A percentile compares a stretch with the other conserved stretches of the same genome.
phyloP scores from a whole-genome alignment of 2,888 invertebrate genomes.

The Mythimna pallens region DNA sequence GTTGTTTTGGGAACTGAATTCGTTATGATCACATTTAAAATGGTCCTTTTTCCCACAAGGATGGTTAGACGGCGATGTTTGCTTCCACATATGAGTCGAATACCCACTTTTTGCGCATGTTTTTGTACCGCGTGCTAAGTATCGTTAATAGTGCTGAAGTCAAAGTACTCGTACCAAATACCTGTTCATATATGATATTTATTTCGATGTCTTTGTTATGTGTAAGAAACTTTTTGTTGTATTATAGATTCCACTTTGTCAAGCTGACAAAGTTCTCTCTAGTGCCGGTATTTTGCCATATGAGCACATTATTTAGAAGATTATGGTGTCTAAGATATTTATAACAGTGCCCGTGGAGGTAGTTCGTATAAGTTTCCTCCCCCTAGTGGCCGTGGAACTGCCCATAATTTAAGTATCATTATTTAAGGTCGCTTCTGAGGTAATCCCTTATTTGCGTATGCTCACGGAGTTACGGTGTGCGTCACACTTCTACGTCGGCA shows the following conservation, averaged over 20 bases:
- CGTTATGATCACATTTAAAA: constrained; percentile 48
- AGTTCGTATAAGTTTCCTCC: constrained; percentile 37
- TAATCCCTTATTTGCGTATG: constrained; percentile 44
- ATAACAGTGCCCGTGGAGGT: background rate
- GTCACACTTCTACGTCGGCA: constrained; percentile 37
- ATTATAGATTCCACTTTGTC: constrained; percentile 46
- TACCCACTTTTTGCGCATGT: constrained; percentile 60
- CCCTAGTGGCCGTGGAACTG: constrained; percentile 30
- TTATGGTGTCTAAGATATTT: constrained; percentile 40
- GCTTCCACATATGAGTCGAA: constrained; percentile 52
- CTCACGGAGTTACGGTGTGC: constrained; percentile 33
- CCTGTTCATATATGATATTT: constrained; percentile 46
- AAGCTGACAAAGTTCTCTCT: constrained; percentile 24
- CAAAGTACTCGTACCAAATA: constrained; percentile 51
- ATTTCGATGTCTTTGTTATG: constrained; percentile 25
- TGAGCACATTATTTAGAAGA: constrained; percentile 32
- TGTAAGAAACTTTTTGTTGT: constrained; percentile 39
- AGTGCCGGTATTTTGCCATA: constrained; percentile 14
- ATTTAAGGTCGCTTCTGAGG: constrained; percentile 46
- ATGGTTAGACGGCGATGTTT: constrained; percentile 40
- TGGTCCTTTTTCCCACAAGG: constrained; percentile 50
- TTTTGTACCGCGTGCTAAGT: constrained; percentile 53
- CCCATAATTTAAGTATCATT: constrained; percentile 52
- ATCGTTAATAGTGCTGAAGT: constrained; percentile 55
- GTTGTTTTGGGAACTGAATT: constrained; percentile 66